Evolutionary conservation across 2,113 vertebrate species (phyloP).

Genomic region (Eulemur macaco): DNA sequence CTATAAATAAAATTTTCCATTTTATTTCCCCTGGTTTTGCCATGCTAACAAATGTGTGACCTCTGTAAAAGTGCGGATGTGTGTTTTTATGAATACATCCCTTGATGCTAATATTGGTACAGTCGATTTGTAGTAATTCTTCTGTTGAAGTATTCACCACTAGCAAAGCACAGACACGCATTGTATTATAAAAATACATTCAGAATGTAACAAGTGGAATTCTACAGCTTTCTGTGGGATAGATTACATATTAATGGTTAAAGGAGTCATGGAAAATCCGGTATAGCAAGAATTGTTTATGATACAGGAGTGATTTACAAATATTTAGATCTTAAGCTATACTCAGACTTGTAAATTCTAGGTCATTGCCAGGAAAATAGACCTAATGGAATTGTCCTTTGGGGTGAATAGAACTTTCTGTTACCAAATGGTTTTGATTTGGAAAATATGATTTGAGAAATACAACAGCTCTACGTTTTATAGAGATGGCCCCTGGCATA

Average conservation of each 20-base stretch:
- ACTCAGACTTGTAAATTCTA: constrained; percentile 22
- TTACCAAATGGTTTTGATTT: constrained; percentile 9
- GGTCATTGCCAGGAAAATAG: neutral
- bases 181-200: constrained; percentile 23
- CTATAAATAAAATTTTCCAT: neutral
- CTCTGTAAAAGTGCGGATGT: neutral
- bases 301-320: neutral
- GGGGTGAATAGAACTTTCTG: constrained; percentile 1
- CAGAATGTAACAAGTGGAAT: neutral
- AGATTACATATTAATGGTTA: constrained; percentile 20
- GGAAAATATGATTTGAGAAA: constrained; percentile 25
- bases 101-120: neutral
- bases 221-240: neutral
- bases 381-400: constrained; percentile 49
- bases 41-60: neutral
- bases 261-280: neutral
- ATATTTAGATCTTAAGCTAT: constrained; percentile 13
- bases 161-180: neutral
- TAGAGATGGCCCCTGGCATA: constrained; percentile 23
- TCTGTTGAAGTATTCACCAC: constrained; percentile 35
- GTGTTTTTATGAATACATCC: neutral
- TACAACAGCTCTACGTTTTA: constrained; percentile 46
- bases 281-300: neutral
- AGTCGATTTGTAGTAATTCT: constrained; percentile 14
- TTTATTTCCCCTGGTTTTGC: neutral